Percentiles rank a stretch among this genome's conserved stretches.
Conservation (phyloP, 2,888 invertebrate species). For the Colostygia pectinataria region DNA sequence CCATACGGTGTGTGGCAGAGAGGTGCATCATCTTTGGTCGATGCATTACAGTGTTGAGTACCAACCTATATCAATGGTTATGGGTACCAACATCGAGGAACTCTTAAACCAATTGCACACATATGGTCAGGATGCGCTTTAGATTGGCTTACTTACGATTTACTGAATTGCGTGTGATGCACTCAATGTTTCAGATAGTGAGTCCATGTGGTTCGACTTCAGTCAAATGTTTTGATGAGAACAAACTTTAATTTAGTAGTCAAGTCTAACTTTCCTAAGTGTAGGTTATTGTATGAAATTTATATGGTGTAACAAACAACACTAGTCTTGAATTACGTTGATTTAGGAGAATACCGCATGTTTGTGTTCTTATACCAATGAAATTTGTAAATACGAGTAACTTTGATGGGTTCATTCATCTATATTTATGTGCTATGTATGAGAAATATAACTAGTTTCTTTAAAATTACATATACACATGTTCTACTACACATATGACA, state of each 20-base stretch:
- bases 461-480: background rate
- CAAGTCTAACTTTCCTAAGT: too few relatives aligned
- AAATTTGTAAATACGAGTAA: too few relatives aligned
- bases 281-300: too few relatives aligned
- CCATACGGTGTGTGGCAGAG: too few relatives aligned
- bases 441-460: background rate
- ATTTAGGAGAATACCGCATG: too few relatives aligned
- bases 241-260: background rate
- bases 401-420: too few relatives aligned
- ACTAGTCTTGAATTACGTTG: too few relatives aligned
- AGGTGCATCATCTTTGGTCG: too few relatives aligned
- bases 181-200: constrained; percentile 22
- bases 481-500: constrained; percentile 32
- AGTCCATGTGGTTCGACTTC: constrained; percentile 10
- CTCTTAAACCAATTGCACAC: constrained; percentile 52
- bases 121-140: constrained; percentile 49
- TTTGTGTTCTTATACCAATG: too few relatives aligned
- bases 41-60: too few relatives aligned
- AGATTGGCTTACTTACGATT: constrained; percentile 51
- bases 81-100: constrained; percentile 37
- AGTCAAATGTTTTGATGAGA: constrained; percentile 14
- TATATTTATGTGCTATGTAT: too few relatives aligned
- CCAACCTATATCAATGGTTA: constrained; percentile 21
- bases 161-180: constrained; percentile 45
- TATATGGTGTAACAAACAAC: too few relatives aligned